Conservation (phyloP, 2,888 invertebrate genomes). For the Achlya flavicornis region DNA sequence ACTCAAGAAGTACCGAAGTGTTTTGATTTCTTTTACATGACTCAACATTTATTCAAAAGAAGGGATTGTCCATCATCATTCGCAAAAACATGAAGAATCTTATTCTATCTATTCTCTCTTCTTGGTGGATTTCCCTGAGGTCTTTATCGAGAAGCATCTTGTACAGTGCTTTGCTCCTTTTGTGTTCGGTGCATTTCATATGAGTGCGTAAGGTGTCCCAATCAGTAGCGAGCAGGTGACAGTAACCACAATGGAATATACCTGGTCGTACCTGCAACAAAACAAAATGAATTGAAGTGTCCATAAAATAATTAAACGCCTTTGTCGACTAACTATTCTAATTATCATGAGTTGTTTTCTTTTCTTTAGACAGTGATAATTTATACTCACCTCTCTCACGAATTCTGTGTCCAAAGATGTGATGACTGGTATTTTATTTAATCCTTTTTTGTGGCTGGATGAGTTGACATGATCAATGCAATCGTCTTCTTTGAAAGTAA, state of each 20-base stretch:
- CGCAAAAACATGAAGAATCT: background rate
- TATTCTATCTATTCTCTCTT: background rate
- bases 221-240: conserved; percentile 37
- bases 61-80: conserved; percentile 2
- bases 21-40: no score
- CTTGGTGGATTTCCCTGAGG: background rate
- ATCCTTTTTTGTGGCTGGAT: conserved; percentile 18
- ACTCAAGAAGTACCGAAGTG: no score
- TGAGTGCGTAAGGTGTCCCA: conserved; percentile 25
- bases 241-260: conserved; percentile 56
- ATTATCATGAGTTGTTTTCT: no score
- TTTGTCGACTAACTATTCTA: no score
- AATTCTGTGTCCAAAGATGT: conserved; percentile 25
- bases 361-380: background rate
- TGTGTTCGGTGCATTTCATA: background rate
- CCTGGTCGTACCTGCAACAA: conserved; percentile 39
- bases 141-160: background rate
- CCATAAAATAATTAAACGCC: no score
- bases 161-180: background rate
- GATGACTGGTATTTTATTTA: conserved; percentile 22
- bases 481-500: conserved; percentile 12
- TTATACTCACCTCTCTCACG: conserved; percentile 32
- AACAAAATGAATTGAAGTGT: background rate
- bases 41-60: background rate
- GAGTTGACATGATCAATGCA: conserved; percentile 16